These are phyloP conservation scores for Panthera leo DNA, from an alignment of 2,113 vertebrate genomes.

Conservation along the genomic window DNA sequence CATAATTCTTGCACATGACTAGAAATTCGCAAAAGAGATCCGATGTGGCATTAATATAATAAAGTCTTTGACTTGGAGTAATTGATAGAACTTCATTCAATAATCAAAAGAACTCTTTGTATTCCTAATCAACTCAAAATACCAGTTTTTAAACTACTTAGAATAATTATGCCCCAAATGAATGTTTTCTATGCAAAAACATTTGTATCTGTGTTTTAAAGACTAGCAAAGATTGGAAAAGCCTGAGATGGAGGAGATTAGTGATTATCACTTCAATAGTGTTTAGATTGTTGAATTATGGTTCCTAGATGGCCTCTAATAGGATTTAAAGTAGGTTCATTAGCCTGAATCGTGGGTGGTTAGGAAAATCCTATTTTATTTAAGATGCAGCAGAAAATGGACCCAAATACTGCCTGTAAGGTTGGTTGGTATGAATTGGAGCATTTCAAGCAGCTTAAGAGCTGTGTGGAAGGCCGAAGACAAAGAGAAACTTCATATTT, in stretches of 20 bases:
- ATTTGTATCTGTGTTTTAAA: not conserved
- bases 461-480: not conserved
- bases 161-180: not conserved
- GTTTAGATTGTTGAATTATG: no score
- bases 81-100: not conserved
- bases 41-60: slow-evolving; percentile 15
- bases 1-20: slow-evolving; percentile 1
- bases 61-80: slow-evolving; percentile 19
- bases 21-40: slow-evolving; percentile 18
- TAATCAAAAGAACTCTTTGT: slow-evolving; percentile 20
- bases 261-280: no score
- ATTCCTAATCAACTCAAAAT: slow-evolving; percentile 23
- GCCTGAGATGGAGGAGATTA: no score
- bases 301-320: no score
- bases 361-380: slow-evolving; percentile 38
- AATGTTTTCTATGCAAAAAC: not conserved
- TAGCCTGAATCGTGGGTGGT: not conserved
- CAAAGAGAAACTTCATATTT: not conserved
- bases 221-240: no score
- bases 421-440: not conserved
- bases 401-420: not conserved
- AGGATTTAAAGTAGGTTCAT: not conserved
- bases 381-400: not conserved
- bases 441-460: not conserved
- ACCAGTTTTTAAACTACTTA: slow-evolving; percentile 6